phyloP scores from a whole-genome alignment of 2,797 vertebrate genomes.

The Acomys russatus region DNA sequence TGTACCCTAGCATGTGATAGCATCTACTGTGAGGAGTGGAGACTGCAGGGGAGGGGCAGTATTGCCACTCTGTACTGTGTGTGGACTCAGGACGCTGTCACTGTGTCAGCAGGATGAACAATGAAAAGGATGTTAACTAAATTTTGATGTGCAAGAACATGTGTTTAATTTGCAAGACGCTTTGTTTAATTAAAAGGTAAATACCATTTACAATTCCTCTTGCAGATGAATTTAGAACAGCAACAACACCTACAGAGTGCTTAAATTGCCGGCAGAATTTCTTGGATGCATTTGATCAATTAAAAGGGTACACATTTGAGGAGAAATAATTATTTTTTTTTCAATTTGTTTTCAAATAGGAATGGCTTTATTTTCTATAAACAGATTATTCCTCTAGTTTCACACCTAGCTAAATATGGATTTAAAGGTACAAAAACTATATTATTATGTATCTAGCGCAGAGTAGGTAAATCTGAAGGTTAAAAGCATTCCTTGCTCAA shows the following conservation, averaged over 20 bases:
- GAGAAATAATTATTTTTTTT: conserved; percentile 75
- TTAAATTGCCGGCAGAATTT: conserved; percentile 82
- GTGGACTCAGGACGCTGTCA: conserved; percentile 75
- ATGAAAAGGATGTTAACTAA: conserved; percentile 87
- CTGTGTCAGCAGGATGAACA: conserved; percentile 82
- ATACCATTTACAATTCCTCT: conserved; percentile 89
- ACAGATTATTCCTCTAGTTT: conserved; percentile 70
- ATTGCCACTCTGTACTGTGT: conserved; percentile 66
- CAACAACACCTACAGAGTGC: conserved; percentile 85
- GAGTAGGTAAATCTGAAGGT: conserved; percentile 20
- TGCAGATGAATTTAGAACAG: conserved; percentile 85
- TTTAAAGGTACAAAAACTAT: conserved; percentile 59
- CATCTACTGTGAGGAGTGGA: conserved; percentile 79
- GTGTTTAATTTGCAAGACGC: conserved; percentile 88
- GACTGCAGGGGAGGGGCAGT: conserved; percentile 50
- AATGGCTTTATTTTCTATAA: conserved; percentile 79
- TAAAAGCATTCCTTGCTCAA: conserved; percentile 45
- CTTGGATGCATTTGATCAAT: conserved; percentile 80
- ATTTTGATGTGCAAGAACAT: conserved; percentile 88
- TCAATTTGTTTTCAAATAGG: conserved; percentile 79
- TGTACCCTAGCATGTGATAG: conserved; percentile 72
- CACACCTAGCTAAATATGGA: conserved; percentile 56
- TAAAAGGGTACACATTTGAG: conserved; percentile 80
- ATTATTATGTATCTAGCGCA: background rate
- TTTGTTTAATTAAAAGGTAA: conserved; percentile 92